Percentiles rank a stretch among this genome's conserved stretches.
phyloP scores from a whole-genome alignment of 2,888 invertebrate species.

The Meliscaeva auricollis region DNA sequence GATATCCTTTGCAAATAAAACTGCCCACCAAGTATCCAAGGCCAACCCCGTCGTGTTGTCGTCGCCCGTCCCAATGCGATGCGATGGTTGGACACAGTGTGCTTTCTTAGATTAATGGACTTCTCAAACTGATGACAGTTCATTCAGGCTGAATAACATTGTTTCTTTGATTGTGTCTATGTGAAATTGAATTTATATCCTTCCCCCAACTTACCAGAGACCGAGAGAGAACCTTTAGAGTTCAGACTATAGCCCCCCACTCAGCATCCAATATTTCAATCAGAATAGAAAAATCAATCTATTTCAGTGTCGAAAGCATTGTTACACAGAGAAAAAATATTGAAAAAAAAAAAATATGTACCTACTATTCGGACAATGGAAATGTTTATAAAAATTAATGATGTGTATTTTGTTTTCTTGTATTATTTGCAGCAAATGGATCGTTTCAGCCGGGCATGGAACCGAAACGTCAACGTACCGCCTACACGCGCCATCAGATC shows the following conservation, averaged over 20 bases:
- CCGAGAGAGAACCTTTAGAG: background rate
- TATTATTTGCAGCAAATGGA: slow-evolving; percentile 90
- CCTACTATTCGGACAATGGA: slow-evolving; percentile 51
- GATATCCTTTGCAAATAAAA: slow-evolving; percentile 17
- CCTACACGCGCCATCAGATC: slow-evolving; percentile 99
- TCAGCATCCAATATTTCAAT: slow-evolving; percentile 61
- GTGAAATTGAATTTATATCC: slow-evolving; percentile 64
- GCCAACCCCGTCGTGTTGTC: too few relatives aligned
- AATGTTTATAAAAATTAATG: slow-evolving; percentile 68
- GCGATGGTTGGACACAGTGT: slow-evolving; percentile 3
- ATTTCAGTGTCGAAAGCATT: slow-evolving; percentile 54
- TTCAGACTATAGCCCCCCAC: background rate
- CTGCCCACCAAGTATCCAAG: background rate
- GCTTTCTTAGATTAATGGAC: slow-evolving; percentile 77
- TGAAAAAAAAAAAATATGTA: slow-evolving; percentile 18
- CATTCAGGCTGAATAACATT: slow-evolving; percentile 77
- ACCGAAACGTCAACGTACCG: slow-evolving; percentile 97
- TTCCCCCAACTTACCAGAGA: background rate
- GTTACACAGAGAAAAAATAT: slow-evolving; percentile 16
- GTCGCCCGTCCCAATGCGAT: background rate
- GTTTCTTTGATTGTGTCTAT: slow-evolving; percentile 75
- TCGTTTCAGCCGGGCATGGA: slow-evolving; percentile 96
- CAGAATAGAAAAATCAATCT: slow-evolving; percentile 68
- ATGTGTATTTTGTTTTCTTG: slow-evolving; percentile 78
- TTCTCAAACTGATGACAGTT: slow-evolving; percentile 78